Evolutionary conservation across 37 sponge, comb jelly and placozoan species (phyloP), one percentile per base, ranked within the genome.

Genomic region (Hormiphora californensis): DNA sequence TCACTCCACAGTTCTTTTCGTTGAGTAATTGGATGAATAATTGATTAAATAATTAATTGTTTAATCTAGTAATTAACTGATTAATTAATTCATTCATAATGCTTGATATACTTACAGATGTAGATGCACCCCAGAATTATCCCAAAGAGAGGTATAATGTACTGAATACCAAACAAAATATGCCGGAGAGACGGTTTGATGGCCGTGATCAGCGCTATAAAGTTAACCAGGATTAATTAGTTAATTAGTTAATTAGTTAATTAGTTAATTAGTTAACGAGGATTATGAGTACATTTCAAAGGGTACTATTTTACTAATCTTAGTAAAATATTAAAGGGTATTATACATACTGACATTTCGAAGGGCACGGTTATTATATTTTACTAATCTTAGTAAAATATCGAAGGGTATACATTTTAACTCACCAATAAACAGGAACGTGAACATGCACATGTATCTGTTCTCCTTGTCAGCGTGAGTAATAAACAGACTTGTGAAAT

Each of bases 151-250:
- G 81, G 81, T 1, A 73, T 8, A 15, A 73, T 73, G 46, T 32
- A 27, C 46, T 32, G 81, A 12, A 73, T 32, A 1, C 32, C 81
- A 30, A 32, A 41, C 36, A 73, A 21, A 22, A 73, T 39, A 30
- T 73, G 41, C 4, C 81, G 43, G n/a, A 73, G 36, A 32, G 81
- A 41, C 1, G 81, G 81, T 30, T 73, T 73, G 11, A 40, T 73
- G 2, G 35, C 23, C 19, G 81, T 73, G 2, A 73, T 73, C 5
- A 19, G 4, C 19, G 28, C 59, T 57, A 30, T 57, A 19, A 19
- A n/a, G 59, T 5, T 46, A 12, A 46, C n/a, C n/a, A n/a, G n/a
- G n/a, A n/a, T n/a, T n/a, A n/a, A n/a, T n/a, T n/a, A n/a, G n/a
- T n/a, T n/a, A n/a, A n/a, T n/a, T n/a, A n/a, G n/a, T n/a, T n/a